phyloP scores from a whole-genome alignment of 1,140 invertebrate species.

The Hyles euphorbiae region DNA sequence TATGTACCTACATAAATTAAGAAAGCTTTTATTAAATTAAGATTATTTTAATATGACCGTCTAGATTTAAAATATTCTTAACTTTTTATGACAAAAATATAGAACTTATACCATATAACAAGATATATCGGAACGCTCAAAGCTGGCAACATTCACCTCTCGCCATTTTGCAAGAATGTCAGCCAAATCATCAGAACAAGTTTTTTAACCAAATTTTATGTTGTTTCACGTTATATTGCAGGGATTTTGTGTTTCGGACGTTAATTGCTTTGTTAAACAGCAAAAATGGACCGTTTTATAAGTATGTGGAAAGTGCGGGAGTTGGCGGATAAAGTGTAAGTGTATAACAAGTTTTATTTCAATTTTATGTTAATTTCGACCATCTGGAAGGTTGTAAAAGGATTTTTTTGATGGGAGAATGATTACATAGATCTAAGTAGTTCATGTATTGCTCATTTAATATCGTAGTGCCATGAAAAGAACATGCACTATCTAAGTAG shows the following conservation, averaged over 20 bases:
- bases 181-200: slow-evolving; percentile 75
- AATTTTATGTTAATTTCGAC: slow-evolving; percentile 56
- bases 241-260: slow-evolving; percentile 52
- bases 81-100: too few species aligned
- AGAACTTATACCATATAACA: too few species aligned
- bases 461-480: too few species aligned
- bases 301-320: slow-evolving; percentile 97
- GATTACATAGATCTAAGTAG: too few species aligned
- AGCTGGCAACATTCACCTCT: slow-evolving; percentile 39
- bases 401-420: too few species aligned
- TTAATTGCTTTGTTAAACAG: slow-evolving; percentile 22
- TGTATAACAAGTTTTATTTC: slow-evolving; percentile 61
- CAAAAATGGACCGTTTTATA: slow-evolving; percentile 81
- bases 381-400: slow-evolving; percentile 29
- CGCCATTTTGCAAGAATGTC: slow-evolving; percentile 76
- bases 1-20: too few species aligned
- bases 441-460: too few species aligned
- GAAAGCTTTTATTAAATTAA: too few species aligned
- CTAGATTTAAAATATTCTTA: too few species aligned
- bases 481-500: too few species aligned
- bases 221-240: slow-evolving; percentile 49
- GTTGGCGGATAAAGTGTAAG: slow-evolving; percentile 97
- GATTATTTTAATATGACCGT: too few species aligned
- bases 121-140: too few species aligned
- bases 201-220: slow-evolving; percentile 65